Conservation (phyloP, 2,113 vertebrate species). For the Urocolius indicus region DNA sequence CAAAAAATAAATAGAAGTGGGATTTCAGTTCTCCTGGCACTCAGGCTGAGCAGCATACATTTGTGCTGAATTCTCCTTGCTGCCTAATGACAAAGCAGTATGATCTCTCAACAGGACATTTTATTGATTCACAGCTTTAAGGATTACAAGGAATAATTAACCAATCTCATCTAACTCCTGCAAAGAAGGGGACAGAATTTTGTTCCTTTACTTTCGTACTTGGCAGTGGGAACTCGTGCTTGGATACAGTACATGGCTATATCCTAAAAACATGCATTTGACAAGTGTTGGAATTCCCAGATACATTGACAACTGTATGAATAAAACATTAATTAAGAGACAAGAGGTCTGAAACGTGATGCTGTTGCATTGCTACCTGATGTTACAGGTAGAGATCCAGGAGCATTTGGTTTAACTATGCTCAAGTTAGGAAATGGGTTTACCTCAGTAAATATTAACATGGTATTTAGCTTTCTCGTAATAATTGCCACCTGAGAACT, state of each 20-base stretch:
- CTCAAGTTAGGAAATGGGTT: not conserved
- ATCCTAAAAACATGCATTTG: not conserved
- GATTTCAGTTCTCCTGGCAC: not conserved
- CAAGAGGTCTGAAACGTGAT: not conserved
- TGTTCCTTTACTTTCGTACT: not conserved
- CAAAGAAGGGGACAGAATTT: not conserved
- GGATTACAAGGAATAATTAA: not conserved
- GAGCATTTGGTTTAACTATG: not conserved
- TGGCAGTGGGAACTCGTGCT: not conserved
- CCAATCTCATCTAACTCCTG: not conserved
- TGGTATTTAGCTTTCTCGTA: not conserved
- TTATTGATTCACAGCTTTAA: not conserved
- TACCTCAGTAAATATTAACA: not conserved
- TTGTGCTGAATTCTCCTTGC: not conserved
- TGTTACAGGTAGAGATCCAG: accelerated
- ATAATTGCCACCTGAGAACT: not conserved
- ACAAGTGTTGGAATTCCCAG: not conserved
- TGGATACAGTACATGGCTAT: not conserved
- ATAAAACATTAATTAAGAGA: not conserved
- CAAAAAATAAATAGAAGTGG: not conserved
- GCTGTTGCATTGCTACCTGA: not conserved
- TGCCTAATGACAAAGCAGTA: not conserved
- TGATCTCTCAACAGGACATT: not conserved
- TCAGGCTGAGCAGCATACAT: not conserved
- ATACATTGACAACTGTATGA: not conserved